Base-by-base conservation (phyloP, 1,140 invertebrate species). In the Heliconius eleuchia region DNA sequence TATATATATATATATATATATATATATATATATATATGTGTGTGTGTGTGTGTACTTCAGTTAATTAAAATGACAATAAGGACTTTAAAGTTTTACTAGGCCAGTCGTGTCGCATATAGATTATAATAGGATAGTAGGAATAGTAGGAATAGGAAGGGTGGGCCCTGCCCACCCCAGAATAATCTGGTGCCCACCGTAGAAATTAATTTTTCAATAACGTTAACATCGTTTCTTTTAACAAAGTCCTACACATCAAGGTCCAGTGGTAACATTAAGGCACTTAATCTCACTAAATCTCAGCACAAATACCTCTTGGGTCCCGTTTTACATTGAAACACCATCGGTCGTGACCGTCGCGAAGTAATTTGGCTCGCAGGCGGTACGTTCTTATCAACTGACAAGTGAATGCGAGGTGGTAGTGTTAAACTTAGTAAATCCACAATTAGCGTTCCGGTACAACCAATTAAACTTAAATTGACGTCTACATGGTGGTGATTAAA, bases 331-430 rank as follows among this genome's bases (percentile, higher is more conserved):
- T 42, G 66, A 77, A 77, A 71, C 71, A 71, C 71, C 71, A 57
- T 71, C 66, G 83, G 80, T 90, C 85, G 88, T 89, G 87, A 88
- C 86, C 76, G 83, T 82, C n/a, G 74, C 74, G 77, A 74, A 83
- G 84, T 84, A 87, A 88, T 90, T 88, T 85, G 86, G 85, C 82
- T 79, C 82, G 74, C 76, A 46, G 81, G 83, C 42, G 52, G 76
- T 77, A 55, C 52, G 76, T 77, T 66, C 39, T 70, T 72, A 46
- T 77, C 34, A 46, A 42, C 55, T 79, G 88, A 91, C 90, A 89
- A 87, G 89, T 90, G 89, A 88, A 88, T 88, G 82, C 84, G 85
- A 83, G 83, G 86, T 83, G 85, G 80, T 89, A 80, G 82, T 86
- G 85, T 86, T 80, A 75, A 66, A 55, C 72, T 77, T 80, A 66